Conservation (phyloP, 1,140 invertebrate genomes). For the Gonatopus flavifemur region DNA sequence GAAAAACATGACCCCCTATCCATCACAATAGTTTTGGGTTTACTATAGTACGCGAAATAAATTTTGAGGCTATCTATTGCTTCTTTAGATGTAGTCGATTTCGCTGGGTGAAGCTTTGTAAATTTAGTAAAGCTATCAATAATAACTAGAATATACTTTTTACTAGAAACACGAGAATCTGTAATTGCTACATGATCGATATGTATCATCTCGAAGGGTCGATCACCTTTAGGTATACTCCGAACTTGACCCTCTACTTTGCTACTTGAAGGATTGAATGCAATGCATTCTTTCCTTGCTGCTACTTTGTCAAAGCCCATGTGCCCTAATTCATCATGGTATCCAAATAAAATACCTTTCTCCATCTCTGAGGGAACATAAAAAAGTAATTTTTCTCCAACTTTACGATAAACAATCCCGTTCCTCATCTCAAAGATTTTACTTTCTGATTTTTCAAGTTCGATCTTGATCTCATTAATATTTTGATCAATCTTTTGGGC, state of each 20-base stretch:
- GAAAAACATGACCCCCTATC: slow-evolving; percentile 36
- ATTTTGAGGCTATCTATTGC: slow-evolving; percentile 18
- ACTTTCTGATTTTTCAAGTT: neutral
- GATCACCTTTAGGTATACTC: slow-evolving; percentile 27
- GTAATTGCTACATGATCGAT: slow-evolving; percentile 35
- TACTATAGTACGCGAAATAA: slow-evolving; percentile 27
- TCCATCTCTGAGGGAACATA: slow-evolving; percentile 30
- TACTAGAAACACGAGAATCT: slow-evolving; percentile 2
- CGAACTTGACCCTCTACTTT: slow-evolving; percentile 29
- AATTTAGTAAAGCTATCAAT: slow-evolving; percentile 31
- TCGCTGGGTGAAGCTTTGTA: slow-evolving; percentile 22
- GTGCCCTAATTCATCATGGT: slow-evolving; percentile 22
- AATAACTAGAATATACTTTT: slow-evolving; percentile 23
- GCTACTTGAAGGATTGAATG: slow-evolving; percentile 3
- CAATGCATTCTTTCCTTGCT: slow-evolving; percentile 20
- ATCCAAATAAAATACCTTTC: slow-evolving; percentile 1
- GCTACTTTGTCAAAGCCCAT: slow-evolving; percentile 23
- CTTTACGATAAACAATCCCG: slow-evolving; percentile 20
- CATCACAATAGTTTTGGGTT: slow-evolving; percentile 27
- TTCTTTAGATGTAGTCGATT: slow-evolving; percentile 17
- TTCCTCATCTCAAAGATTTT: slow-evolving; percentile 8
- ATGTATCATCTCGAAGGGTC: slow-evolving; percentile 30
- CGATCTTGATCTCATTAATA: slow-evolving; percentile 7
- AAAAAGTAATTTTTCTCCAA: slow-evolving; percentile 23
- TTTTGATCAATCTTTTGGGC: slow-evolving; percentile 14